These are phyloP conservation scores for Euura saliciscinereae DNA, from an alignment of 1,140 invertebrate genomes.

Conservation along the genomic window DNA sequence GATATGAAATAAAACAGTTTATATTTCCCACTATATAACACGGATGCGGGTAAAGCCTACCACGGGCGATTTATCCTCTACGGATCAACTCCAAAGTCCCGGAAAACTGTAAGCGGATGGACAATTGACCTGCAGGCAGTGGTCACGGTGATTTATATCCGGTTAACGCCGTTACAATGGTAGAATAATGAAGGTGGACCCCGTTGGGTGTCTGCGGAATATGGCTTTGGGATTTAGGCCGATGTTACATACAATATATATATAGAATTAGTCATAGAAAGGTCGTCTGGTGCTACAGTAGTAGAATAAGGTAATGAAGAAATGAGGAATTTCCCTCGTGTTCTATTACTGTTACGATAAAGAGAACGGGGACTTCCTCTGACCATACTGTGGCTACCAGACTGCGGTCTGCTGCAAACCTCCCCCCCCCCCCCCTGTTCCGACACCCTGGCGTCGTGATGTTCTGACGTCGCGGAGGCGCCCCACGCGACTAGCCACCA, in stretches of 20 bases:
- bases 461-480: background rate
- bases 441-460: background rate
- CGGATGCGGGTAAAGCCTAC: background rate
- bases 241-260: background rate
- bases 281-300: background rate
- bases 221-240: background rate
- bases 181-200: constrained; percentile 46
- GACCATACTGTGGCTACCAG: too few species aligned
- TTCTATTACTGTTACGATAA: background rate
- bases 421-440: too few species aligned
- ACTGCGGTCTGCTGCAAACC: too few species aligned
- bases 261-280: background rate
- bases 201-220: constrained; percentile 28
- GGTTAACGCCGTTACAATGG: constrained; percentile 43
- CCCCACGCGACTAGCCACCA: background rate
- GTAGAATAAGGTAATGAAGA: background rate
- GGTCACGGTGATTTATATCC: constrained; percentile 42
- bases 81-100: background rate
- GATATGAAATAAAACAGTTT: background rate
- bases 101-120: background rate
- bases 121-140: background rate
- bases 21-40: background rate
- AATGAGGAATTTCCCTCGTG: background rate
- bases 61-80: too few species aligned
- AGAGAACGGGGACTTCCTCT: background rate